phyloP scores from a whole-genome alignment of 2,888 invertebrate genomes.

The Polylopha cassiicola region DNA sequence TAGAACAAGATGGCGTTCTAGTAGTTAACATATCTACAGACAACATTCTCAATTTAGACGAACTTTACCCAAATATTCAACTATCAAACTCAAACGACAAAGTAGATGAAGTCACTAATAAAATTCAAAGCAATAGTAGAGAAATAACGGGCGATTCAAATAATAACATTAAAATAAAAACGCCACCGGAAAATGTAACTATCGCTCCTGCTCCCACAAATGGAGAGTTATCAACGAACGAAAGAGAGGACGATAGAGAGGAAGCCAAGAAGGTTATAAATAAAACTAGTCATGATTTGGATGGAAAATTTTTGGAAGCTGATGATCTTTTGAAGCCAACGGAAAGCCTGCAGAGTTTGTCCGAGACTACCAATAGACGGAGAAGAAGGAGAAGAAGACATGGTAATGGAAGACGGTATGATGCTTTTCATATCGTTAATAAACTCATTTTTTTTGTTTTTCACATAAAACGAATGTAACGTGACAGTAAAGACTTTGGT shows the following conservation, averaged over 20 bases:
- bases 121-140: constrained; percentile 74
- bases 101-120: constrained; percentile 70
- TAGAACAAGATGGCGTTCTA: constrained; percentile 71
- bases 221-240: constrained; percentile 58
- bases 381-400: constrained; percentile 58
- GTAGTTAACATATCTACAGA: constrained; percentile 68
- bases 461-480: too few relatives aligned
- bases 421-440: constrained; percentile 24
- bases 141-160: constrained; percentile 73
- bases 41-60: constrained; percentile 67
- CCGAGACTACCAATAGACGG: constrained; percentile 41
- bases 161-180: constrained; percentile 62
- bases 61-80: constrained; percentile 61
- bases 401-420: constrained; percentile 65
- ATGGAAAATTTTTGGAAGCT: constrained; percentile 41
- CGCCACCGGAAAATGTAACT: constrained; percentile 63
- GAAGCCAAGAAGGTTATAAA: constrained; percentile 40
- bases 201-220: constrained; percentile 69
- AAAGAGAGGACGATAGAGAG: constrained; percentile 49
- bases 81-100: constrained; percentile 58
- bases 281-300: constrained; percentile 43
- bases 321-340: constrained; percentile 59
- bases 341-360: constrained; percentile 60
- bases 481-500: too few relatives aligned
- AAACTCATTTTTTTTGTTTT: constrained; percentile 1